phyloP scores from a whole-genome alignment of 2,888 invertebrate species.

The Drosophila gaucha region DNA sequence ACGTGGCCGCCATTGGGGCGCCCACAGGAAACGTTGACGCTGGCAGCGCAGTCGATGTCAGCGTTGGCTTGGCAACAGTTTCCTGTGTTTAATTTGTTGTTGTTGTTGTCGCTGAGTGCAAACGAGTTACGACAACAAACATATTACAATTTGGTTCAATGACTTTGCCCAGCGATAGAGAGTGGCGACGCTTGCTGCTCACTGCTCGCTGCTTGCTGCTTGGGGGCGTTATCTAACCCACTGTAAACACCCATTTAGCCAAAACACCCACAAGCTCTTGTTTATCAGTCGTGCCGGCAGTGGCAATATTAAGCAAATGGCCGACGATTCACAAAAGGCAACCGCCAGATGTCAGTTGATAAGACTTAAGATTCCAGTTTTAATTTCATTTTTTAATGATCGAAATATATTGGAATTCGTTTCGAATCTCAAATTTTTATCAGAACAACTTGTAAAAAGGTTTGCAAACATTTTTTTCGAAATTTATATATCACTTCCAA shows the following conservation, averaged over 20 bases:
- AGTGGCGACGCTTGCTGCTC: constrained; percentile 10
- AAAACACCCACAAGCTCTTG: constrained; percentile 56
- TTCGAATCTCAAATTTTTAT: too few relatives aligned
- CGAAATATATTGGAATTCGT: constrained; percentile 6
- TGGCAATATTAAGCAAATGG: constrained; percentile 39
- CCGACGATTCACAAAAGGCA: constrained; percentile 40
- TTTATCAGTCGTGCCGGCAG: constrained; percentile 28
- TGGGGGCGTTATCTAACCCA: constrained; percentile 60
- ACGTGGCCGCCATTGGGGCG: constrained; percentile 75
- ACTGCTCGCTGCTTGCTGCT: constrained; percentile 7
- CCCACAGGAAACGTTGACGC: constrained; percentile 81
- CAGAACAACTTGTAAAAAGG: too few relatives aligned
- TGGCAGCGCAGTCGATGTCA: constrained; percentile 48
- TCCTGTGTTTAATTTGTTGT: constrained; percentile 68
- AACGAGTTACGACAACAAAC: constrained; percentile 79
- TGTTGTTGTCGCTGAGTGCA: constrained; percentile 62
- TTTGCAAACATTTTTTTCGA: too few relatives aligned
- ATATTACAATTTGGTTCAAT: constrained; percentile 79
- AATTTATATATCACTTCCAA: too few relatives aligned
- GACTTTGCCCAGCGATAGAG: constrained; percentile 74
- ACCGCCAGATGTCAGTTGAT: constrained; percentile 56
- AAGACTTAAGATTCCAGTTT: constrained; percentile 16
- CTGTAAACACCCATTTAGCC: constrained; percentile 61
- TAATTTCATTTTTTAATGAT: not conserved
- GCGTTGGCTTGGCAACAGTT: constrained; percentile 75